phyloP scores from a whole-genome alignment of 2,888 invertebrate species.

The Drosophila prolongata region DNA sequence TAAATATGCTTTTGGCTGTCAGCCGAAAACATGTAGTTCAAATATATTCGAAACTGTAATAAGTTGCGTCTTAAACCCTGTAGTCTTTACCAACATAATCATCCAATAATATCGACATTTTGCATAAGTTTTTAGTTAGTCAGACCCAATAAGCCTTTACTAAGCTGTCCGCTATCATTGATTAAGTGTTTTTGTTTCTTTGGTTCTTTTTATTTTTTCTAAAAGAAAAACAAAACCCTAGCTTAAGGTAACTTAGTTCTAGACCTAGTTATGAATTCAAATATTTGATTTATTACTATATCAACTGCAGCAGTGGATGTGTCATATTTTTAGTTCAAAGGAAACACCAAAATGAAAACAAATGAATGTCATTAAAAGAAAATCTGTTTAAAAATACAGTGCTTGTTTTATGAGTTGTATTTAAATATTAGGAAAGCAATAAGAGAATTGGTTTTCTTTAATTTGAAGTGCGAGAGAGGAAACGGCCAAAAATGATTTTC shows the following conservation, averaged over 20 bases:
- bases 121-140: constrained; percentile 31
- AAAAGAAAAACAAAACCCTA: constrained; percentile 52
- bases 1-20: neutral
- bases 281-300: constrained; percentile 17
- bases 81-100: constrained; percentile 1
- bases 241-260: constrained; percentile 17
- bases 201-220: constrained; percentile 51
- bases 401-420: neutral
- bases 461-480: too few species aligned
- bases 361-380: constrained; percentile 35
- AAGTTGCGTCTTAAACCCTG: constrained; percentile 5
- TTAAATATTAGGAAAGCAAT: too few species aligned
- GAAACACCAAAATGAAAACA: constrained; percentile 57
- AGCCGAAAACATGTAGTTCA: constrained; percentile 17
- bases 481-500: too few species aligned
- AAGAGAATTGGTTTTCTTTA: too few species aligned
- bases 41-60: constrained; percentile 27
- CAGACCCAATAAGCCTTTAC: constrained; percentile 2
- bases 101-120: constrained; percentile 11
- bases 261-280: constrained; percentile 14
- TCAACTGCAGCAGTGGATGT: constrained; percentile 16
- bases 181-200: constrained; percentile 27
- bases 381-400: constrained; percentile 32
- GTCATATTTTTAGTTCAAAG: constrained; percentile 37
- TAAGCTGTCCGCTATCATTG: constrained; percentile 2